Evolutionary conservation across 1,140 invertebrate species (phyloP), one percentile per base, ranked within the genome.

Genomic region (Heliconius congener): DNA sequence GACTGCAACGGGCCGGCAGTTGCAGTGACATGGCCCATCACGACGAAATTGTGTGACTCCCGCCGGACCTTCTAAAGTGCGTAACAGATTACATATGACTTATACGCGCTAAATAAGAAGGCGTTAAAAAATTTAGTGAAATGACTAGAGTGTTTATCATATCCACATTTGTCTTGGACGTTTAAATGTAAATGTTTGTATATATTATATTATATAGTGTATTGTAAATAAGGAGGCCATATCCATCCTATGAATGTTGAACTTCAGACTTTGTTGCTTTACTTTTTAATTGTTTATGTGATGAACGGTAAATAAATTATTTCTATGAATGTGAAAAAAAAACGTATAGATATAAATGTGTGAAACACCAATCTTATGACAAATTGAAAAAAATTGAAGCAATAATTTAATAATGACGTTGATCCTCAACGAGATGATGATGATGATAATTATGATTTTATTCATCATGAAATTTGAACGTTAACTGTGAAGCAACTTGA

Each of bases 11-110:
- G 42, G 91, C 93, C 88, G 94, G 91, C 86, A 95, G 94, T 88
- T 94, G 94, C 92, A 94, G 94, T 83, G 94, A 94, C 86, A 90
- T 95, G 80, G 90, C 88, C 37, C 91, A 94, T 76, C 94, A 94
- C 81, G 94, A 95, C 83, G 94, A 95, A 84, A 95, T 95, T 84
- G 94, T 95, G 90, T 95, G 94, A 95, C 93, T 93, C 82, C 88
- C 88, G 91, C 93, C 93, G 87, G 93, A 94, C 93, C 93, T 93
- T 93, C 93, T 94, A 82, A 85, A 88, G 90, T 92, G 89, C 81
- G 85, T 93, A 70, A 88, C 88, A 82, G 91, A 92, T 77, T 90
- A 92, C 79, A 92, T 93, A 75, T 93, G 79, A 86, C 83, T 83
- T 82, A n/a, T 57, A 73, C 81, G 81, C 52, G 73, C 81, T 82